These are phyloP conservation scores for Phyllostomus discolor DNA, from an alignment of 2,113 vertebrate genomes.

Conservation along the genomic window DNA sequence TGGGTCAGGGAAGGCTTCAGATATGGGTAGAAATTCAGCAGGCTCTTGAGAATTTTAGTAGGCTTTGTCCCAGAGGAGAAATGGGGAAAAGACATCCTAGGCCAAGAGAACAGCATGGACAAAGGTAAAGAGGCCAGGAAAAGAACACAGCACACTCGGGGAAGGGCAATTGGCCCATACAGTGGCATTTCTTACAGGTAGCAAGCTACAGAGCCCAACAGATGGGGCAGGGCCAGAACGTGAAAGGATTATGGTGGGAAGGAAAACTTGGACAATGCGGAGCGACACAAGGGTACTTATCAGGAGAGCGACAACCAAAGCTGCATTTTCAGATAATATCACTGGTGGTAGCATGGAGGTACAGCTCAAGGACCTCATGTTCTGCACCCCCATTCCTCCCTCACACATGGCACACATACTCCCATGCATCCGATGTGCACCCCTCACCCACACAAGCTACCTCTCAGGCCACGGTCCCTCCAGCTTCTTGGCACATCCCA, in stretches of 20 bases:
- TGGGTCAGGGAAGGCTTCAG: not conserved
- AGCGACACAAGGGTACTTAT: not conserved
- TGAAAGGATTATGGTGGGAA: not conserved
- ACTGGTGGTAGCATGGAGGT: not conserved
- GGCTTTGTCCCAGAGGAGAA: not conserved
- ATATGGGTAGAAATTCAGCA: not conserved
- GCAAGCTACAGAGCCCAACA: not conserved
- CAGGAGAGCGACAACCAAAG: not conserved
- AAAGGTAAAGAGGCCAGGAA: not conserved
- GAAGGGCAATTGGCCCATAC: not conserved
- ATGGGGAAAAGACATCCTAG: not conserved
- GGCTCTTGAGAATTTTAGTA: not conserved
- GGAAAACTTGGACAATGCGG: not conserved
- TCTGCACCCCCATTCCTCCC: not conserved
- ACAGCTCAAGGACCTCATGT: not conserved
- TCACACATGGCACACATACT: not conserved
- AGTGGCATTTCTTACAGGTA: not conserved
- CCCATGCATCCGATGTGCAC: not conserved
- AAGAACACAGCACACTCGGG: not conserved
- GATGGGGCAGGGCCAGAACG: not conserved
- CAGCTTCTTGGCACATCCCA: not conserved
- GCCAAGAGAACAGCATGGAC: not conserved
- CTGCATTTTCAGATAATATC: not conserved
- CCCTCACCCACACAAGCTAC: not conserved
- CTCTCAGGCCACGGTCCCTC: not conserved